phyloP scores from a whole-genome alignment of 2,797 vertebrate genomes.

The Hoplostethus atlanticus region DNA sequence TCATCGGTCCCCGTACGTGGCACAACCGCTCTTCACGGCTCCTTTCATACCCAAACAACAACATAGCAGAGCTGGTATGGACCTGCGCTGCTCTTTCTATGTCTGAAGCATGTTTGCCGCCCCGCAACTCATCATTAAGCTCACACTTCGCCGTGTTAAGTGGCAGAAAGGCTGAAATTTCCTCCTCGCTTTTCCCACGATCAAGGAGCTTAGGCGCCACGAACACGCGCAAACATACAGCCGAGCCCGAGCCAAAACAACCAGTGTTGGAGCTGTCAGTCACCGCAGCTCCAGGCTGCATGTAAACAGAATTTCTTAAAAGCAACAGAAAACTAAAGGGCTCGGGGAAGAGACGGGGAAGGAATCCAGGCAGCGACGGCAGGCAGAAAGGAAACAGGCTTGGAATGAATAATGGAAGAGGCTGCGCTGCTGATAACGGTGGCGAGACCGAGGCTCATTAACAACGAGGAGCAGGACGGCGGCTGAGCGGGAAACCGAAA shows the following conservation, averaged over 20 bases:
- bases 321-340: not conserved
- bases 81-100: conserved; percentile 1
- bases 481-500: conserved; percentile 60
- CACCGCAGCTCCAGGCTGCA: conserved; percentile 35
- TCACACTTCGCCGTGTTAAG: conserved; percentile 9
- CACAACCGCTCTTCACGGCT: conserved; percentile 13
- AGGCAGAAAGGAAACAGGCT: conserved; percentile 28
- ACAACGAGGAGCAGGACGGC: conserved; percentile 54
- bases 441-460: conserved; percentile 71
- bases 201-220: conserved; percentile 26
- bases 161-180: conserved; percentile 15
- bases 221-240: conserved; percentile 3
- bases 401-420: conserved; percentile 75
- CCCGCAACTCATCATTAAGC: conserved; percentile 13
- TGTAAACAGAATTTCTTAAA: conserved; percentile 49
- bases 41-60: conserved; percentile 37
- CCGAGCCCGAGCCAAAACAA: conserved; percentile 11
- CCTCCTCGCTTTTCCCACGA: not conserved
- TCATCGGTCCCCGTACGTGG: conserved; percentile 44
- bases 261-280: conserved; percentile 30
- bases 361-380: conserved; percentile 52
- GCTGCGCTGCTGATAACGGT: conserved; percentile 54
- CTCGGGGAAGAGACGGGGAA: not conserved
- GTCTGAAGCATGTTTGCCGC: conserved; percentile 2
- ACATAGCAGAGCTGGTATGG: conserved; percentile 21